Percentiles rank a stretch among this genome's conserved stretches.
phyloP scores from a whole-genome alignment of 2,888 invertebrate species.

The Ophion ventricosus region DNA sequence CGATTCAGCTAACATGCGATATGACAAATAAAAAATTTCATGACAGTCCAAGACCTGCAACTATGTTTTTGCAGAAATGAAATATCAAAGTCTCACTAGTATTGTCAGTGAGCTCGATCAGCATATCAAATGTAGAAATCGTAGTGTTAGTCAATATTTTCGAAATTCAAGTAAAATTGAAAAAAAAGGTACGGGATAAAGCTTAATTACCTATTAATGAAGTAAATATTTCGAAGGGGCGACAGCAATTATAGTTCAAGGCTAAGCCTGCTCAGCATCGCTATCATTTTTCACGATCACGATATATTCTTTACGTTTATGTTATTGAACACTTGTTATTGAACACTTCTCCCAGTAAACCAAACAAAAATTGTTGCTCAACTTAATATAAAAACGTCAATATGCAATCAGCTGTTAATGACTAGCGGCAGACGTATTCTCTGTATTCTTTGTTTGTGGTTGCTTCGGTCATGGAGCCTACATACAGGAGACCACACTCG shows the following conservation, averaged over 20 bases:
- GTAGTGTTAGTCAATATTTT: too few relatives aligned
- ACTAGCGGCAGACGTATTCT: not conserved
- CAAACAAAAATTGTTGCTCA: not conserved
- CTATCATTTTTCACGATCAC: constrained; percentile 18
- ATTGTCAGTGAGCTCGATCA: too few relatives aligned
- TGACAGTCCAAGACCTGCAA: too few relatives aligned
- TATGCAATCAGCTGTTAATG: constrained; percentile 37
- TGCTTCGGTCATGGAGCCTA: too few relatives aligned
- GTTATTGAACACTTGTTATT: not conserved
- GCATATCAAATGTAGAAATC: too few relatives aligned
- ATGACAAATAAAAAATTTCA: too few relatives aligned
- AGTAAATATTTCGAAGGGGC: constrained; percentile 6
- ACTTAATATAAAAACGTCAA: constrained; percentile 28
- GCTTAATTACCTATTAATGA: not conserved
- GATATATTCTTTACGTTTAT: not conserved
- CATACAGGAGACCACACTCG: too few relatives aligned
- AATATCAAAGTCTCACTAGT: too few relatives aligned
- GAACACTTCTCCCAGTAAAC: not conserved
- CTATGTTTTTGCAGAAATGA: too few relatives aligned
- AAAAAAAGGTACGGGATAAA: not conserved
- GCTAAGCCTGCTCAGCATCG: constrained; percentile 48
- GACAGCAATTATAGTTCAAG: constrained; percentile 13
- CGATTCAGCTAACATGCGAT: too few relatives aligned
- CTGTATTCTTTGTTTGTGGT: too few relatives aligned
- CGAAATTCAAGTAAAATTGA: not conserved